Conservation (phyloP, 2,888 invertebrate genomes). For the Perdita meconis region DNA sequence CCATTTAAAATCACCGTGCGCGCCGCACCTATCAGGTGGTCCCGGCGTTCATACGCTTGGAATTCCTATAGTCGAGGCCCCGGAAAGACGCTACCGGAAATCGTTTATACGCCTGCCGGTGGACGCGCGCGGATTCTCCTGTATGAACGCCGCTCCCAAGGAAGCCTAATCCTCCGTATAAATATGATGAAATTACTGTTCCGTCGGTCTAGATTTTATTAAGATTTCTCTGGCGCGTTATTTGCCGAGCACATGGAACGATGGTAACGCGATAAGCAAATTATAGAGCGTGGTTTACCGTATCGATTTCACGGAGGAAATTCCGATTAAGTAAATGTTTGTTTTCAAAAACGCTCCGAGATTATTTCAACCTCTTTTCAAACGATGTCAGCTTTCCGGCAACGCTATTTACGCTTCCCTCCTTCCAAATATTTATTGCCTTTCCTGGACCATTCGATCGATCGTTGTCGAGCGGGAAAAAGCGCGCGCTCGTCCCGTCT, state of each 20-base stretch:
- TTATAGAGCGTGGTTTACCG: background rate
- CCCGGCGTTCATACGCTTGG: conserved; percentile 55
- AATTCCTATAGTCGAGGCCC: conserved; percentile 44
- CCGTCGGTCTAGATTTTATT: background rate
- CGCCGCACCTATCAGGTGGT: conserved; percentile 55
- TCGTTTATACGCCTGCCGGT: conserved; percentile 48
- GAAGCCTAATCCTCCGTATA: background rate
- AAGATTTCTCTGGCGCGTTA: background rate
- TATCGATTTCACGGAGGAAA: too few species aligned
- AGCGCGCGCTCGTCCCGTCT: too few species aligned
- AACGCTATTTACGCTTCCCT: too few species aligned
- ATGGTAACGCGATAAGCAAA: background rate
- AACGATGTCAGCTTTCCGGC: too few species aligned
- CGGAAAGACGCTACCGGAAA: conserved; percentile 61
- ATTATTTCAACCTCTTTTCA: too few species aligned
- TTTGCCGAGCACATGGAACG: background rate
- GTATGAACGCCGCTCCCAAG: background rate
- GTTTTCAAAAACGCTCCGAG: too few species aligned
- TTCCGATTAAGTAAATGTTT: too few species aligned
- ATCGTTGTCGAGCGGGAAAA: too few species aligned
- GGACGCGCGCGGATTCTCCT: conserved; percentile 5
- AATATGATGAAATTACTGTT: conserved; percentile 28
- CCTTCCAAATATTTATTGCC: too few species aligned
- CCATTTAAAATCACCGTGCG: conserved; percentile 71
- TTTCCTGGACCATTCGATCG: too few species aligned